These are phyloP conservation scores for Dorcus hopei DNA, from an alignment of 2,888 invertebrate genomes.

Conservation along the genomic window DNA sequence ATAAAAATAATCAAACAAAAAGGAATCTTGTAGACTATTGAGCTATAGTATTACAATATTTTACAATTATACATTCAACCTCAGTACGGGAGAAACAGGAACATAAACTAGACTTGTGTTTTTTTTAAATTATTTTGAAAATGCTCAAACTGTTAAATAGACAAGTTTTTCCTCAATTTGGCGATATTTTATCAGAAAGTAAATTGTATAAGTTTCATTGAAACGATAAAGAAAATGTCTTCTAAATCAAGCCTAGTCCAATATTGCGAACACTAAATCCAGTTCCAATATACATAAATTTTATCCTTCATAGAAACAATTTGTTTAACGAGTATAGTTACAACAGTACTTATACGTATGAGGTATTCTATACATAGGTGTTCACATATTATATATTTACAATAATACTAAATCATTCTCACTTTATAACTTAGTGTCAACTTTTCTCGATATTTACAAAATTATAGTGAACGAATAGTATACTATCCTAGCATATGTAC, in stretches of 20 bases:
- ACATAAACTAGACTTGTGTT: slow-evolving; percentile 2
- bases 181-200: slow-evolving; percentile 2
- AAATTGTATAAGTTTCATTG: neutral
- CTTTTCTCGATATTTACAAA: slow-evolving; percentile 43
- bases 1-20: slow-evolving; percentile 41
- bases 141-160: no score
- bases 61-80: slow-evolving; percentile 45
- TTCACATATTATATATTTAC: slow-evolving; percentile 34
- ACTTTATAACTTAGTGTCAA: slow-evolving; percentile 40
- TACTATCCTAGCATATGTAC: slow-evolving; percentile 40
- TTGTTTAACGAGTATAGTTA: slow-evolving; percentile 18
- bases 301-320: slow-evolving; percentile 15
- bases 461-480: slow-evolving; percentile 34
- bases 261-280: slow-evolving; percentile 14
- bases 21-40: slow-evolving; percentile 45
- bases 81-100: slow-evolving; percentile 34
- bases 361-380: slow-evolving; percentile 30
- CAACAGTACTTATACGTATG: slow-evolving; percentile 19
- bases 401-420: slow-evolving; percentile 37
- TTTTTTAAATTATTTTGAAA: no score
- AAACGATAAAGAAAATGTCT: neutral
- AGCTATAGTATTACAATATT: slow-evolving; percentile 49
- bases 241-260: neutral
- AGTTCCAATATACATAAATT: slow-evolving; percentile 12
- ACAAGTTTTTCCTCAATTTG: slow-evolving; percentile 1